Percentiles rank a stretch among this genome's conserved stretches.
Conservation (phyloP, 2,797 vertebrate genomes). For the Sebastes elongatus region DNA sequence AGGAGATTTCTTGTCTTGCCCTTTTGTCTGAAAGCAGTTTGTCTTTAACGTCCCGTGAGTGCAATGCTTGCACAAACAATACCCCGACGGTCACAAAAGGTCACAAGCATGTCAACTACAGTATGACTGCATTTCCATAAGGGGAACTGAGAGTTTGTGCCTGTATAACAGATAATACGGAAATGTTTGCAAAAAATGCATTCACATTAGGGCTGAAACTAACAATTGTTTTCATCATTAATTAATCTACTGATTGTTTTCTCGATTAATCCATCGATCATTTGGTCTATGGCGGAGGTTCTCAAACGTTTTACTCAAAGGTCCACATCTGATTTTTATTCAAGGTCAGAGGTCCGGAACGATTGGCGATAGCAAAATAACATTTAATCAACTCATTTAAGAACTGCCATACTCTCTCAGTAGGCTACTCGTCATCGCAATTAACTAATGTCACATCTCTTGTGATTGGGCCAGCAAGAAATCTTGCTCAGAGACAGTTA, state of each 20-base stretch:
- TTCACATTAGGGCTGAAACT: background rate
- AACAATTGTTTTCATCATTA: background rate
- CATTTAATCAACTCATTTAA: background rate
- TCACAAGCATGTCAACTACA: slow-evolving; percentile 19
- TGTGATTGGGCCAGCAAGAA: background rate
- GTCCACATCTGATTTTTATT: background rate
- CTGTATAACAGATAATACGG: background rate
- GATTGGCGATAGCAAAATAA: background rate
- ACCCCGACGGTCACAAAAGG: slow-evolving; percentile 12
- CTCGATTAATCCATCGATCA: background rate
- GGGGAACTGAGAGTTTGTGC: background rate
- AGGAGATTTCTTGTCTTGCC: background rate
- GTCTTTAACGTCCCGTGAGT: slow-evolving; percentile 26
- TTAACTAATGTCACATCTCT: background rate
- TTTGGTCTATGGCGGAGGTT: background rate
- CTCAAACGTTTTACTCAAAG: background rate
- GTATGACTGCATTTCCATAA: slow-evolving; percentile 2
- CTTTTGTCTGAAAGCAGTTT: slow-evolving; percentile 34
- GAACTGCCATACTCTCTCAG: background rate
- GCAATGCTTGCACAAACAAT: background rate
- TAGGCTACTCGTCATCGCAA: background rate
- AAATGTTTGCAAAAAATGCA: background rate
- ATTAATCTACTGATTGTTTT: background rate
- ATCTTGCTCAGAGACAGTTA: background rate
- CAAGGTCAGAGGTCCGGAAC: background rate